Evolutionary conservation across 2,797 vertebrate genomes (phyloP).

Genomic region (Neosilurus mollespiculum): DNA sequence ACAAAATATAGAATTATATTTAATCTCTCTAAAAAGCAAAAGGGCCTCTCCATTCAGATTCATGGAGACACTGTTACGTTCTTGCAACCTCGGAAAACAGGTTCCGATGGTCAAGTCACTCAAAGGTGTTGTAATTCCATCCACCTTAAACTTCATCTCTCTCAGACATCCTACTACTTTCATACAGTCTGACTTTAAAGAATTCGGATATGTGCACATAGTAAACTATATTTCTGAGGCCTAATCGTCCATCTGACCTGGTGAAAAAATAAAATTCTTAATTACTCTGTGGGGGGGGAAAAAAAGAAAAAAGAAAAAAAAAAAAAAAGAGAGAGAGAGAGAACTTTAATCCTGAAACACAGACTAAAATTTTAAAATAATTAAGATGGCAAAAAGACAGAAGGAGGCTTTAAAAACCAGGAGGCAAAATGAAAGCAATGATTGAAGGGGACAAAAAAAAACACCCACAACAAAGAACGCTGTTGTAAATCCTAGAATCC

Average conservation of each 20-base stretch:
- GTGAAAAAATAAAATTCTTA: background rate
- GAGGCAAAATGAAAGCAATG: constrained; percentile 29
- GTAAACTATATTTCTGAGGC: constrained; percentile 5
- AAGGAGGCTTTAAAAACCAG: constrained; percentile 42
- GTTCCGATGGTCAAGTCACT: constrained; percentile 8
- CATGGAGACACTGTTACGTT: background rate
- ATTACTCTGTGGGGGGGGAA: constrained; percentile 40
- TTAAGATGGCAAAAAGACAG: constrained; percentile 42
- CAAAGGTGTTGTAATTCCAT: background rate
- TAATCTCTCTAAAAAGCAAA: constrained; percentile 38
- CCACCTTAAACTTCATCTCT: background rate
- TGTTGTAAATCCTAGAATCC: constrained; percentile 48
- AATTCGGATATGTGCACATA: background rate
- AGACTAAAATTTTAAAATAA: constrained; percentile 25
- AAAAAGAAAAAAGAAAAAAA: no score
- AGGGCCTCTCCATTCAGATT: background rate
- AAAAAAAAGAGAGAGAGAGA: constrained; percentile 22
- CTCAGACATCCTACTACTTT: background rate
- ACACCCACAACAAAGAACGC: constrained; percentile 2
- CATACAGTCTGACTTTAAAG: constrained; percentile 2
- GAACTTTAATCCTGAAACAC: constrained; percentile 38
- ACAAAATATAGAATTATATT: constrained; percentile 49
- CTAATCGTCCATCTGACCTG: constrained; percentile 3
- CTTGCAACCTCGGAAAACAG: constrained; percentile 8
- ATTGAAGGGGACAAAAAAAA: background rate